Conservation (phyloP, 2,113 vertebrate genomes). For the Rhinolophus ferrumequinum region DNA sequence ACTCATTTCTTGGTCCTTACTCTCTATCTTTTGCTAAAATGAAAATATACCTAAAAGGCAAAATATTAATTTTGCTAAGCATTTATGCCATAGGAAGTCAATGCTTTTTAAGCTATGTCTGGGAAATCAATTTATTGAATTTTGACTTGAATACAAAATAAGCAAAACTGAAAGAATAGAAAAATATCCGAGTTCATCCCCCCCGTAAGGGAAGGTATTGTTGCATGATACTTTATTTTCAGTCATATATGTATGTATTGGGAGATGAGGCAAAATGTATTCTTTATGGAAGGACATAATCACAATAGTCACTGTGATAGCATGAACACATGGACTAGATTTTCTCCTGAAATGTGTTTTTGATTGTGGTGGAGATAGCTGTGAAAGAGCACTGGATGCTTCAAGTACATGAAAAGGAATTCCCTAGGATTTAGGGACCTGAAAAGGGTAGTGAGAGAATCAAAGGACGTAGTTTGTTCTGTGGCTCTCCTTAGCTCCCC, state of each 20-base stretch:
- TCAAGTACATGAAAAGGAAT: background rate
- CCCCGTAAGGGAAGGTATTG: background rate
- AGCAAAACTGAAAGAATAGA: background rate
- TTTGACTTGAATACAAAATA: conserved; percentile 22
- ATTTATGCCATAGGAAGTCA: background rate
- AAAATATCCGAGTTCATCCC: background rate
- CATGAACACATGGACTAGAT: background rate
- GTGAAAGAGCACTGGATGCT: too few relatives aligned
- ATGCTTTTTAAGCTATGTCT: background rate
- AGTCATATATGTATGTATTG: background rate
- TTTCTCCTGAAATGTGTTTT: background rate
- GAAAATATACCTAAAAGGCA: background rate
- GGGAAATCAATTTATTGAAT: background rate
- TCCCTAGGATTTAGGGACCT: background rate
- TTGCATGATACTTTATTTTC: background rate
- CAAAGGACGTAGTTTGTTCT: background rate
- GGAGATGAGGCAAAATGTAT: background rate
- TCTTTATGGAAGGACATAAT: background rate
- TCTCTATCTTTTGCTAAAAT: background rate
- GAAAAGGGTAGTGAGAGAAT: background rate
- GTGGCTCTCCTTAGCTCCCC: background rate
- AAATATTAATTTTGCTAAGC: background rate
- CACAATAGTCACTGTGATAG: background rate
- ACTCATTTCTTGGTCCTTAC: background rate
- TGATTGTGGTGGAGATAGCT: background rate